phyloP scores from a whole-genome alignment of 2,113 vertebrate genomes.

The Ancistrus triradiatus region DNA sequence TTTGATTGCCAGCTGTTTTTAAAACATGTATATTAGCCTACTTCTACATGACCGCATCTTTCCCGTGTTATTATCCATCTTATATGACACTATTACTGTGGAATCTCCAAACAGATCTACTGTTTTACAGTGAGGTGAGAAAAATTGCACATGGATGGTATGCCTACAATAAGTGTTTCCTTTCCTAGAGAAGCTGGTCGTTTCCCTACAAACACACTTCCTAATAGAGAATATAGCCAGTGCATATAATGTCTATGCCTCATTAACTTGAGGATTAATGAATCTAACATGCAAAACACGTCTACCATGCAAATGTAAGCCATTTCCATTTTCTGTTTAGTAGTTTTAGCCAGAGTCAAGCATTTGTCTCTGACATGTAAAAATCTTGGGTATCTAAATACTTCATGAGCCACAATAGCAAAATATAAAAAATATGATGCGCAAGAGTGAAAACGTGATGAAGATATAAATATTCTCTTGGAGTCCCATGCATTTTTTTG shows the following conservation, averaged over 20 bases:
- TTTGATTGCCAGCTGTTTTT: too few relatives aligned
- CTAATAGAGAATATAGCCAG: constrained; percentile 2
- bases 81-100: constrained; percentile 35
- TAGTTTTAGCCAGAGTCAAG: neutral
- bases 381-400: constrained; percentile 4
- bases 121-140: constrained; percentile 24
- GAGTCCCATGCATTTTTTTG: neutral
- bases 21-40: too few relatives aligned
- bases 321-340: constrained; percentile 3
- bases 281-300: constrained; percentile 29
- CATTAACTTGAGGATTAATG: constrained; percentile 16
- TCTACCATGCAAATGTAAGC: constrained; percentile 21
- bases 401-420: neutral
- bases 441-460: constrained; percentile 1
- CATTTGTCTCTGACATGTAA: constrained; percentile 2
- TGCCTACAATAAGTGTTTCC: constrained; percentile 6
- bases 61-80: too few relatives aligned
- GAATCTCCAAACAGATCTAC: constrained; percentile 18
- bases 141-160: constrained; percentile 33
- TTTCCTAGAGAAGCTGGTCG: neutral
- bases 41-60: neutral
- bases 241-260: constrained; percentile 6
- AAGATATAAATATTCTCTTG: neutral
- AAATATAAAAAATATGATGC: constrained; percentile 20
- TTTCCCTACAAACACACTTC: constrained; percentile 2